Conservation (phyloP, 2,113 vertebrate genomes). For the Strix aluco region DNA sequence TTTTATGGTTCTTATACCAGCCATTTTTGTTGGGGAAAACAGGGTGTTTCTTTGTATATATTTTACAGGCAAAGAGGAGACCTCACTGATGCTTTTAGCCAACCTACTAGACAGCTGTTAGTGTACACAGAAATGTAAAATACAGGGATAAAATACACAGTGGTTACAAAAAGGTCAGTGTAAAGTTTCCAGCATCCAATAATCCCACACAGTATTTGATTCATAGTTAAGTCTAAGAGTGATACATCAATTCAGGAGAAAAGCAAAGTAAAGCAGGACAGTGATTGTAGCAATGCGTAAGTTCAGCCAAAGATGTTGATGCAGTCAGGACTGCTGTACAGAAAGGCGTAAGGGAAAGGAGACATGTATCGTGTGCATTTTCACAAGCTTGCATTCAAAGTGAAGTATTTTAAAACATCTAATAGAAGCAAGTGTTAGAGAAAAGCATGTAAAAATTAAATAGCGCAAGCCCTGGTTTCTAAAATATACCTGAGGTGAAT, state of each 20-base stretch:
- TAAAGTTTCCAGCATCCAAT: neutral
- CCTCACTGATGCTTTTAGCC: constrained; percentile 65
- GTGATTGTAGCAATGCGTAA: neutral
- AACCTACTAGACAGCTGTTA: constrained; percentile 47
- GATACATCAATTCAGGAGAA: neutral
- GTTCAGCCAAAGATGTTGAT: constrained; percentile 1
- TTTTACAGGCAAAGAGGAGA: constrained; percentile 33
- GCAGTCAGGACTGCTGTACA: neutral
- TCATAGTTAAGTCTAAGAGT: neutral
- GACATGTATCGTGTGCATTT: neutral
- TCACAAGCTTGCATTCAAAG: neutral
- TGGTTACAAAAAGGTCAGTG: neutral
- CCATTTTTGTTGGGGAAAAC: constrained; percentile 55
- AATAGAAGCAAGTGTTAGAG: neutral
- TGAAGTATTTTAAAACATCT: neutral
- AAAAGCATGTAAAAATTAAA: neutral
- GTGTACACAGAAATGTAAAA: neutral
- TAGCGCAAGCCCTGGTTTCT: neutral
- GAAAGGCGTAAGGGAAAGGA: neutral
- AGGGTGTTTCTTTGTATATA: neutral
- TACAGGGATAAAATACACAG: neutral
- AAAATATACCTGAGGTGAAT: neutral
- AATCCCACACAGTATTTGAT: neutral
- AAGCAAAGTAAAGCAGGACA: constrained; percentile 7
- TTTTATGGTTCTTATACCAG: constrained; percentile 75